Conservation (phyloP, 2,888 invertebrate species). For the Aporophyla nigra region DNA sequence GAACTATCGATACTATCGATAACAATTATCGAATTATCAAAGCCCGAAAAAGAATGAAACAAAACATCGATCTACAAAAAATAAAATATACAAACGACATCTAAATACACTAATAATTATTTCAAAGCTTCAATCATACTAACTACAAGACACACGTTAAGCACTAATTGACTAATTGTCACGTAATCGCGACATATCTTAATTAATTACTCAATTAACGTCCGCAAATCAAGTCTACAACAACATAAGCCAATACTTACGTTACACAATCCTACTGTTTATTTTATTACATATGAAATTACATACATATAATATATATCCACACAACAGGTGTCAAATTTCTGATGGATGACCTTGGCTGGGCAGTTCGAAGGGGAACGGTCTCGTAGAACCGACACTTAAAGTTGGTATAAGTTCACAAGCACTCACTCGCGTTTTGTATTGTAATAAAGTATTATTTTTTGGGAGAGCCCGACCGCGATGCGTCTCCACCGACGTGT, state of each 20-base stretch:
- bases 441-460: constrained; percentile 74
- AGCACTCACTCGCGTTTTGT: constrained; percentile 84
- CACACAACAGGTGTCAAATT: constrained; percentile 87
- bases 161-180: constrained; percentile 56
- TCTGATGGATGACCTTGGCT: constrained; percentile 84
- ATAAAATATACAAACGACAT: constrained; percentile 5
- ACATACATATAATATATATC: constrained; percentile 83
- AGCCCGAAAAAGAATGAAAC: constrained; percentile 7
- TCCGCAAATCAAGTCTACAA: constrained; percentile 48
- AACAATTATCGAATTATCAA: constrained; percentile 8
- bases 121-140: constrained; percentile 27
- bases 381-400: constrained; percentile 74
- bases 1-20: not conserved
- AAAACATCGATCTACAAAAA: constrained; percentile 8
- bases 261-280: constrained; percentile 63
- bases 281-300: constrained; percentile 70
- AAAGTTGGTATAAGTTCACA: constrained; percentile 79
- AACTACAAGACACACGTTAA: constrained; percentile 29
- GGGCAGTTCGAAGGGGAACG: constrained; percentile 74
- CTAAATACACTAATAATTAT: constrained; percentile 18
- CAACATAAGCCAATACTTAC: constrained; percentile 47
- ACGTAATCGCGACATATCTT: constrained; percentile 31
- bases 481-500: constrained; percentile 76
- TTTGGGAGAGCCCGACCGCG: constrained; percentile 66
- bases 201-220: constrained; percentile 60